Evolutionary conservation across 2,797 vertebrate species (phyloP).

Genomic region (Microchirus variegatus): DNA sequence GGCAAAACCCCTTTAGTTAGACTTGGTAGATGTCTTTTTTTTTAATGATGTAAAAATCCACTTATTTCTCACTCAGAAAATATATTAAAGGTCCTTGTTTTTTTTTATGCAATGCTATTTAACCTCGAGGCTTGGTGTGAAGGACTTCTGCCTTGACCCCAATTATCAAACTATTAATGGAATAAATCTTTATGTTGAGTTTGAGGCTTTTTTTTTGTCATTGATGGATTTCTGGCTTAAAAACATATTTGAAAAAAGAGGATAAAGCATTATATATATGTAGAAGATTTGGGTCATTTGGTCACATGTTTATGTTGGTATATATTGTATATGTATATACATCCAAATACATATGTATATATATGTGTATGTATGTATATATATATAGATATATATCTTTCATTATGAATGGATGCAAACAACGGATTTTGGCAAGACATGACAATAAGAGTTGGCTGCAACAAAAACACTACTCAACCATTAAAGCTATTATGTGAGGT

Average conservation of each 20-base stretch:
- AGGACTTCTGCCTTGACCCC: slow-evolving; percentile 21
- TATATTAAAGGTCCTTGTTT: background rate
- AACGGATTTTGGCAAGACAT: background rate
- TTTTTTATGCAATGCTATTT: slow-evolving; percentile 8
- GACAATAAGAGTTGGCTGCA: background rate
- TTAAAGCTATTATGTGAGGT: slow-evolving; percentile 18
- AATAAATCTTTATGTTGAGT: slow-evolving; percentile 17
- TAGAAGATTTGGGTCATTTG: too few species aligned
- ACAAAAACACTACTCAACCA: slow-evolving; percentile 10
- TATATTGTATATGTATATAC: too few species aligned
- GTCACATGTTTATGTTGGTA: too few species aligned
- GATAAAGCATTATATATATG: background rate
- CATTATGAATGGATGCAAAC: too few species aligned
- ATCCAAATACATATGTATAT: too few species aligned
- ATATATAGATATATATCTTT: too few species aligned
- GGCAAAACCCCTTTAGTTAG: slow-evolving; percentile 6
- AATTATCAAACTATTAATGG: slow-evolving; percentile 30
- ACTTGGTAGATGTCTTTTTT: slow-evolving; percentile 14
- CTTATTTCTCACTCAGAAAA: background rate
- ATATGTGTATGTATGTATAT: too few species aligned
- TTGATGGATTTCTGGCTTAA: slow-evolving; percentile 34
- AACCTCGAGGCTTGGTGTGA: slow-evolving; percentile 6
- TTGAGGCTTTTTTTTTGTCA: slow-evolving; percentile 15
- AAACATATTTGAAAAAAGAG: background rate
- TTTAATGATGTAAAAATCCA: slow-evolving; percentile 5